phyloP scores from a whole-genome alignment of 23 tunicate genomes.

The Ciona savignyi region DNA sequence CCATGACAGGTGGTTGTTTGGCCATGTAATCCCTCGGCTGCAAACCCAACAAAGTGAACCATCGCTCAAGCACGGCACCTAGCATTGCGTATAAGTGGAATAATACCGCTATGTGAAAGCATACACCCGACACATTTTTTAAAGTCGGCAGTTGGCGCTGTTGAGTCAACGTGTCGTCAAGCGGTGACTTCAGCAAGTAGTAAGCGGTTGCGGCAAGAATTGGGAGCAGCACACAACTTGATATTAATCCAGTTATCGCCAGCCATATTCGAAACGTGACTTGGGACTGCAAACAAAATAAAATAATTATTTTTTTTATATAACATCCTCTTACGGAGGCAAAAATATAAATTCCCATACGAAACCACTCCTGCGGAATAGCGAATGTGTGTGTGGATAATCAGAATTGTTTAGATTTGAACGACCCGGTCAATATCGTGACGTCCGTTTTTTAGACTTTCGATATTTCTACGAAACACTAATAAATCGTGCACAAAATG shows the following conservation, averaged over 20 bases:
- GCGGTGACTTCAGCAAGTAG: conserved; percentile 11
- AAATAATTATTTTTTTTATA: no score
- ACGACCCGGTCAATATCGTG: no score
- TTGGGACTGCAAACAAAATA: conserved; percentile 19
- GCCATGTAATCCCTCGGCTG: conserved; percentile 3
- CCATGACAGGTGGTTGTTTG: neutral
- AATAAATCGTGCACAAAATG: no score
- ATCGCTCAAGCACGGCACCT: conserved; percentile 37
- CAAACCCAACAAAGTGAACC: conserved; percentile 14
- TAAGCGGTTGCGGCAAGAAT: conserved; percentile 15
- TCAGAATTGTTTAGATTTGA: no score
- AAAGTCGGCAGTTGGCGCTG: neutral
- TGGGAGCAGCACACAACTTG: conserved; percentile 28
- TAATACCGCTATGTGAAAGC: conserved; percentile 25
- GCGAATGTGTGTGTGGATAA: no score
- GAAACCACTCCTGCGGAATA: no score
- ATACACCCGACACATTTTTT: conserved; percentile 16
- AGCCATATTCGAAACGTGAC: conserved; percentile 23
- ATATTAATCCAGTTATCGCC: conserved; percentile 12
- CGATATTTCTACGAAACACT: no score
- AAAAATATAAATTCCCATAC: no score
- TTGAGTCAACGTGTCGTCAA: neutral
- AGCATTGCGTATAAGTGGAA: conserved; percentile 24
- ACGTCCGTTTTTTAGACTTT: no score
- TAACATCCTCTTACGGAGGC: no score